Evolutionary conservation across 2,888 invertebrate species (phyloP), one percentile per base, ranked within the genome.

Genomic region (Iselma pallidipennis): DNA sequence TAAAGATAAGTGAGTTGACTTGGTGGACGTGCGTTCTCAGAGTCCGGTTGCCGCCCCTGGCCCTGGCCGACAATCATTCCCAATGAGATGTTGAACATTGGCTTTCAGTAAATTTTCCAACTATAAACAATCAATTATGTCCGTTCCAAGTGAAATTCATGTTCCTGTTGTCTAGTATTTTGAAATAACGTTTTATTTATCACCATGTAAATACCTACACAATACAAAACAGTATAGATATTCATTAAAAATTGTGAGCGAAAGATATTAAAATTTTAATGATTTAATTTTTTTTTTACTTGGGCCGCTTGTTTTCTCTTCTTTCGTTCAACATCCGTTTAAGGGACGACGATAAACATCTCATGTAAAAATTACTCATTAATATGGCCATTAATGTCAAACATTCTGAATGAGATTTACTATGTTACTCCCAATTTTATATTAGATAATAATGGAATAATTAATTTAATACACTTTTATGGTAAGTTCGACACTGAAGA

Each of bases 291-390:
- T 66, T 66, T 55, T 16, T 37, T 16, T 37, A 2, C 16, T 9
- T 37, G n/a, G n/a, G n/a, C n/a, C n/a, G n/a, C 33, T 37, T 5
- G 3, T 16, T 6, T 26, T 26, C 3, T 37, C 14, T 16, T 16
- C 16, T 37, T 37, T 7, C 16, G 19, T 37, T 37, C 37, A 57
- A 57, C 63, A 61, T 64, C 59, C 63, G 57, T 56, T 61, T 57
- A 66, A 53, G 57, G 19, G 61, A 51, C 28, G 29, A 48, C 58
- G 55, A 63, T 66, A 63, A 63, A 57, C 57, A 66, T 61, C 59
- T 56, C 48, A 55, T 57, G 57, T 63, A 66, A 61, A 63, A 61
- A 57, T 59, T 55, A 59, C 54, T 50, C 59, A 66, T 66, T 66
- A 63, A 61, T 59, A 57, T 58, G 56, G 42, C 52, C 54, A 61